Evolutionary conservation across 2,888 invertebrate species (phyloP), one percentile per base, ranked within the genome.

Genomic region (Dioctria rufipes): DNA sequence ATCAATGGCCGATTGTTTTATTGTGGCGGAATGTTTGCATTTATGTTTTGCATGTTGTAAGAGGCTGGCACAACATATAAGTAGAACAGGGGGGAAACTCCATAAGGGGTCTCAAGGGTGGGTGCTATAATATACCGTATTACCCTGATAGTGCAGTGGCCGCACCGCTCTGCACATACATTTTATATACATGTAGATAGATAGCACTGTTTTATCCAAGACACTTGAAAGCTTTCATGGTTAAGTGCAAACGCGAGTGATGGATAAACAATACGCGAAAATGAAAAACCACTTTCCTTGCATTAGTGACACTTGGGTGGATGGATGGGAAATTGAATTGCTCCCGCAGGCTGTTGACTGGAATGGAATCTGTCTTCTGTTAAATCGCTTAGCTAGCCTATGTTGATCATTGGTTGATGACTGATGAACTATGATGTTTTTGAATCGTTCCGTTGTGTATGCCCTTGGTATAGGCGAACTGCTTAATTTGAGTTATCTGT

Each of bases 201-300:
- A 25, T 25, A 40, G 37, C 58, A 43, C 49, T 71, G 58, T 58
- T 73, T 13, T 73, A 51, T 43, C 73, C 73, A 43, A 73, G 60
- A 60, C 73, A 73, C 73, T 73, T 40, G 73, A 73, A 42, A 73
- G 73, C 73, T 73, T 73, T 73, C 73, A 73, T 73, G 54, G 73
- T 40, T 73, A 60, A 73, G 60, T 54, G 54, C 73, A 25, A 73
- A 60, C n/a, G 13, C 54, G 58, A 73, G 73, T 60, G 43, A 40
- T 60, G 73, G 73, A 73, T 40, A 73, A 73, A 73, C 60, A 73
- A 73, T 73, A 73, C 42, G 73, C 73, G 60, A 73, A 73, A 73
- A 42, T 58, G 73, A 73, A 73, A 73, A 73, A n/a, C 73, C 42
- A 58, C 37, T 73, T 73, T 73, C 71, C 73, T 73, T 54, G 13